Evolutionary conservation across 1,140 invertebrate genomes (phyloP).

Genomic region (Idris sp.): DNA sequence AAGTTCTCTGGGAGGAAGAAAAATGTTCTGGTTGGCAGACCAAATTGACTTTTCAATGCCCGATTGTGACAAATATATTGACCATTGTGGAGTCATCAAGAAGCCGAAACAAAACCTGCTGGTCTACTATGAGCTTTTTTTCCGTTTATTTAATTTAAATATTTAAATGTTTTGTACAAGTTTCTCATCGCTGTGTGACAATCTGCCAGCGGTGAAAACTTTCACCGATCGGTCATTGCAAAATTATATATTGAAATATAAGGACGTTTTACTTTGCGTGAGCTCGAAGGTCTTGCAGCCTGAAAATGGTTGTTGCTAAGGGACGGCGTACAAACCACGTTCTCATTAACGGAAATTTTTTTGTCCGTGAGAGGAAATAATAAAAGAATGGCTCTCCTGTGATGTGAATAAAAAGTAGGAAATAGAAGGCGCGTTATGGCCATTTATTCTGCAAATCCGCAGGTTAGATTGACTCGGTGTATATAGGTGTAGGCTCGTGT

Average conservation of each 20-base stretch:
- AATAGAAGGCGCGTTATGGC: conserved; percentile 27
- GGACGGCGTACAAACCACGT: conserved; percentile 39
- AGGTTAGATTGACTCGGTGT: conserved; percentile 7
- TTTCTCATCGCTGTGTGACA: conserved; percentile 18
- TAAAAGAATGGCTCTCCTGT: conserved; percentile 25
- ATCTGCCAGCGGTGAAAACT: conserved; percentile 30
- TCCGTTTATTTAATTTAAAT: too few species aligned
- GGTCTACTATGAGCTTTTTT: too few species aligned
- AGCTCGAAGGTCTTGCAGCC: conserved; percentile 43
- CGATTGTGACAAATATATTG: too few species aligned
- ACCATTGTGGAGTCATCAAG: too few species aligned
- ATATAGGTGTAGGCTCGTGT: conserved; percentile 13
- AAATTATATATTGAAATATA: conserved; percentile 44
- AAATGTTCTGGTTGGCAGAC: too few species aligned
- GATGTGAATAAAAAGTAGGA: conserved; percentile 44
- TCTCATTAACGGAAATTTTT: conserved; percentile 55
- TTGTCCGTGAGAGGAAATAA: conserved; percentile 48
- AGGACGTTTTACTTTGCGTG: conserved; percentile 31
- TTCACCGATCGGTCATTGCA: conserved; percentile 41
- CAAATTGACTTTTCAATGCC: too few species aligned
- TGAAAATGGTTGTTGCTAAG: conserved; percentile 51
- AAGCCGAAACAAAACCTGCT: too few species aligned
- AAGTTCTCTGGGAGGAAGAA: too few species aligned
- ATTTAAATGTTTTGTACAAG: conserved; percentile 4
- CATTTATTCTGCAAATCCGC: conserved; percentile 14